Percentiles rank a stretch among this genome's conserved stretches.
Evolutionary conservation across 2,797 vertebrate species (phyloP).

Genomic region (Glossophaga mutica): DNA sequence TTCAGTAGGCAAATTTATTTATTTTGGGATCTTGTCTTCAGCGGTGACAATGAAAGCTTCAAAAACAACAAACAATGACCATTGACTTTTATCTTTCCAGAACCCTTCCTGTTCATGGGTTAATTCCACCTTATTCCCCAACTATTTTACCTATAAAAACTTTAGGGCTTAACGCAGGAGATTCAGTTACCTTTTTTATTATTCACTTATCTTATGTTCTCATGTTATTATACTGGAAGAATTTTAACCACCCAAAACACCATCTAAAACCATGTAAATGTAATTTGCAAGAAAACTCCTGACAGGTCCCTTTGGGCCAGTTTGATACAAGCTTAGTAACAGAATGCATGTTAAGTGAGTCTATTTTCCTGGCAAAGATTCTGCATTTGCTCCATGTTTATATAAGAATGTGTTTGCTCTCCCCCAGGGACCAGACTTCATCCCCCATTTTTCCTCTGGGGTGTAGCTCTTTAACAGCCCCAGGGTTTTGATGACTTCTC

Average conservation of each 20-base stretch:
- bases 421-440: background rate
- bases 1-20: conserved; percentile 18
- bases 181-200: conserved; percentile 52
- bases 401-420: conserved; percentile 1
- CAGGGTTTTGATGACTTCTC: conserved; percentile 53
- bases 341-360: conserved; percentile 46
- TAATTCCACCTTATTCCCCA: background rate
- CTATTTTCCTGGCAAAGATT: conserved; percentile 44
- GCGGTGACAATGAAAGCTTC: conserved; percentile 7
- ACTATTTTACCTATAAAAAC: conserved; percentile 40
- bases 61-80: background rate
- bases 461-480: background rate
- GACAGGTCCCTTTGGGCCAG: conserved; percentile 45
- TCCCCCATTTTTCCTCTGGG: background rate
- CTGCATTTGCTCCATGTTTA: conserved; percentile 43
- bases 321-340: conserved; percentile 43
- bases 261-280: conserved; percentile 49
- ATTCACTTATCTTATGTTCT: conserved; percentile 44
- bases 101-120: background rate
- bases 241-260: conserved; percentile 52
- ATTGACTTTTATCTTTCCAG: background rate
- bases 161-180: background rate
- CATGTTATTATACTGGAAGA: conserved; percentile 43
- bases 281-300: conserved; percentile 57
- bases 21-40: conserved; percentile 1